phyloP scores from a whole-genome alignment of 2,797 vertebrate genomes.

The Acropternis orthonyx region DNA sequence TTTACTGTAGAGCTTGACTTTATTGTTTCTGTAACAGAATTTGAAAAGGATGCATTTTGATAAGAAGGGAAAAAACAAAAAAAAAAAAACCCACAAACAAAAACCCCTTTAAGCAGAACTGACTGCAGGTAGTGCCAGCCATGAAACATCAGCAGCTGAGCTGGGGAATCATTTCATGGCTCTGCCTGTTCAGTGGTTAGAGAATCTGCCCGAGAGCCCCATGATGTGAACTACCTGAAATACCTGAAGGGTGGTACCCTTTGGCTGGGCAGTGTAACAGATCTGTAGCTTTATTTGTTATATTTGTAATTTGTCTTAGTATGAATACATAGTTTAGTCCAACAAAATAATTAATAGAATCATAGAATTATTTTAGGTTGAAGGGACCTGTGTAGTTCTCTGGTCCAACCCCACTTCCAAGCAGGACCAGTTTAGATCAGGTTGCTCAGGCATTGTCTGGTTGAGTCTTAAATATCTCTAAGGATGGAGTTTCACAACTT shows the following conservation, averaged over 20 bases:
- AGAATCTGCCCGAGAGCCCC: neutral
- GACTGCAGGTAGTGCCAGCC: neutral
- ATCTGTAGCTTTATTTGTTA: neutral
- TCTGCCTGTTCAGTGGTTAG: neutral
- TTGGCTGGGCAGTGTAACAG: neutral
- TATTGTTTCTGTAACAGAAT: neutral
- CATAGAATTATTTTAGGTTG: neutral
- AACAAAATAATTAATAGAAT: neutral
- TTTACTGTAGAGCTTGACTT: neutral
- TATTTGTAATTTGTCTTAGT: neutral
- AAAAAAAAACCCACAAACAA: no score
- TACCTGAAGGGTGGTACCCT: neutral
- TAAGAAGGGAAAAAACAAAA: neutral
- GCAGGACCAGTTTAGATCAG: neutral
- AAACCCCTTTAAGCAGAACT: neutral
- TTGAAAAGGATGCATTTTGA: neutral
- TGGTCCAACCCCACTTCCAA: neutral
- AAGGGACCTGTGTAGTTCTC: neutral
- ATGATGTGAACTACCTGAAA: neutral
- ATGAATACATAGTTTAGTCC: neutral
- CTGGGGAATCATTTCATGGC: neutral
- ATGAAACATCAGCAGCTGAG: neutral
- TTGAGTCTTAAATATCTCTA: neutral
- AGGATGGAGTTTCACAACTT: conserved; percentile 18
- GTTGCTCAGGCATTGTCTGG: neutral